Evolutionary conservation across 2,797 vertebrate genomes (phyloP), one percentile per base, ranked within the genome.

Genomic region (Chiroxiphia lanceolata): DNA sequence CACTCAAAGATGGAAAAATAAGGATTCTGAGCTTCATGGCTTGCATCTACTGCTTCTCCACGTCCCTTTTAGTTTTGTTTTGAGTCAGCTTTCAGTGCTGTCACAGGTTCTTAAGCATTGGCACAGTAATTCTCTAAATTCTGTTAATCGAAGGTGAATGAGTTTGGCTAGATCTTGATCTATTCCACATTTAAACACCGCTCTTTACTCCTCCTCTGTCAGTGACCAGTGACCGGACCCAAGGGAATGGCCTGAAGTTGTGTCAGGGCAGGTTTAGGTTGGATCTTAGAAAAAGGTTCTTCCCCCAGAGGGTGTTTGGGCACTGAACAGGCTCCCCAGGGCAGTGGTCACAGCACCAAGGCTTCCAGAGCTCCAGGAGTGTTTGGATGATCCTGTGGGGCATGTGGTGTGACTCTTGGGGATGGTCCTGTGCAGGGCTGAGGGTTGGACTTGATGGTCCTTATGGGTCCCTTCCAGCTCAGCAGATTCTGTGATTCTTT

Each of bases 111-210:
- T 42, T 63, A 27, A 38, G 53, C 50, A 1, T 1, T 38, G 53
- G 48, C 69, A 14, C 25, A 16, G 26, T 25, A 47, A 29, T 50
- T 31, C 34, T 67, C 10, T 51, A 42, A 60, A 29, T 56, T 65
- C 27, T 34, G 1, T 70, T 69, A 34, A n/a, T 89, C 70, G 26
- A 60, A 19, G 38, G 34, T 40, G 56, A 29, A 26, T 20, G 33
- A 9, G 25, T 61, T 27, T 2, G 29, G 15, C 29, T 44, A 64
- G 33, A 33, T 40, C 13, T 10, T 26, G 23, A 20, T 45, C 47
- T n/a, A 1, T 14, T 50, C 9, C 18, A 29, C 38, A 0, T 31
- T 76, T 13, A 9, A n/a, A 36, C 8, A 25, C 22, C 29, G 11
- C 11, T 50, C 26, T 59, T 17, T 8, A 56, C 42, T 47, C 31